Evolutionary conservation across 92 coral and sea anemone species (phyloP), one percentile per base, ranked within the genome.

Genomic region (Porites rus): DNA sequence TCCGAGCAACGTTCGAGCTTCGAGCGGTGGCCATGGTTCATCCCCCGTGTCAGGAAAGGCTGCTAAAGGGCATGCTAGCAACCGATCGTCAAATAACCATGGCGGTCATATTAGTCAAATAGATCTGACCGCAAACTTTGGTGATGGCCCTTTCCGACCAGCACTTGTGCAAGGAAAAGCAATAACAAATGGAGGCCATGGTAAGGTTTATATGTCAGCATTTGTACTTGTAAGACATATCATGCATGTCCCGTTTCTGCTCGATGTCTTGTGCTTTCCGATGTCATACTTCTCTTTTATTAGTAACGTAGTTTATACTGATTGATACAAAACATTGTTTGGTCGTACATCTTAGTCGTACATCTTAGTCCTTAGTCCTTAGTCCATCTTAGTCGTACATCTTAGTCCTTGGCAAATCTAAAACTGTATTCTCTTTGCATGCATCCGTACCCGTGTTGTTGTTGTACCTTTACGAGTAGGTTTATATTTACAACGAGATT

Each of bases 111-210:
- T 87, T 51, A 86, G 88, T 63, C 97, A 93, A 88, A 93, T 91
- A 78, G 98, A 95, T 86, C 89, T 95, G 62, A 91, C 93, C 82
- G 90, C 91, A 72, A 89, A 78, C 59, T 90, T 96, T 50, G 91
- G 88, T 76, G 96, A 95, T 72, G 98, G 99, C 25, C 99, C 99
- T 11, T 97, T 97, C 80, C 91, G 99, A 64, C 97, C 99, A 46
- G 99, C 99, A 2, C 81, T 97, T 72, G 94, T 93, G 43, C 92
- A 92, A 81, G 92, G 93, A 2, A 96, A 94, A 86, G 98, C 92
- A 64, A 77, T 92, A 6, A 93, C 81, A 20, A 88, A 93, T 17
- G 76, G 46, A 38, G 46, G 90, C 1, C 97, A 90, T 64, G 96
- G 96, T 92, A 54, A 81, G 70, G 1, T 69, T 19, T 38, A 38